Conservation (phyloP, 1,140 invertebrate species). For the Hetaerina americana region DNA sequence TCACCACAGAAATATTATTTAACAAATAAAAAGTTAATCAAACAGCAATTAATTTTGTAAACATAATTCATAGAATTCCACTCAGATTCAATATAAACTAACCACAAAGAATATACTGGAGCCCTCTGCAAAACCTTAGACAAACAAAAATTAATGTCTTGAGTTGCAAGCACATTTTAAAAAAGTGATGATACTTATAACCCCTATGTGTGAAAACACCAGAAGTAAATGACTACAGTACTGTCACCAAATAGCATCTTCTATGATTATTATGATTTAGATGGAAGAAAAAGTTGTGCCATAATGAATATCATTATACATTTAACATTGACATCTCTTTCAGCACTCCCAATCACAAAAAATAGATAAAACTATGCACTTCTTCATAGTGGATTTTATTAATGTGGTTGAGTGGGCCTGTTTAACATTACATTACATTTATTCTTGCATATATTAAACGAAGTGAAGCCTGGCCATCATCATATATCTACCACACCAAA, state of each 20-base stretch:
- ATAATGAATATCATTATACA: not conserved
- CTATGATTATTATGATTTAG: not conserved
- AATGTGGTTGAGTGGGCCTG: not conserved
- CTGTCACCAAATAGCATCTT: not conserved
- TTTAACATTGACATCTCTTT: not conserved
- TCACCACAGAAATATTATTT: not conserved
- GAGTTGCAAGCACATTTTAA: not conserved
- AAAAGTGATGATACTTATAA: not conserved
- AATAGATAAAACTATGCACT: not conserved
- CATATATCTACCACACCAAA: not conserved
- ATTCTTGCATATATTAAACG: not conserved
- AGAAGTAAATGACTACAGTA: not conserved
- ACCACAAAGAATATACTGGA: not conserved
- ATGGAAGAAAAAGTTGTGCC: not conserved
- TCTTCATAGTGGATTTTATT: not conserved
- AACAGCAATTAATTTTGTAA: not conserved
- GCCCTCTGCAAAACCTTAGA: not conserved
- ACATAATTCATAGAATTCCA: not conserved
- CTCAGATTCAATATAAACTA: not conserved
- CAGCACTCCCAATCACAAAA: not conserved
- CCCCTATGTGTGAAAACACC: not conserved
- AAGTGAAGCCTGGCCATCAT: not conserved
- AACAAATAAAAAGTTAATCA: not conserved
- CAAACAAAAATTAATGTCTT: not conserved
- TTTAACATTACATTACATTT: conserved; percentile 1